Conservation (phyloP, 2,797 vertebrate species). For the Acrossocheilus fasciatus region DNA sequence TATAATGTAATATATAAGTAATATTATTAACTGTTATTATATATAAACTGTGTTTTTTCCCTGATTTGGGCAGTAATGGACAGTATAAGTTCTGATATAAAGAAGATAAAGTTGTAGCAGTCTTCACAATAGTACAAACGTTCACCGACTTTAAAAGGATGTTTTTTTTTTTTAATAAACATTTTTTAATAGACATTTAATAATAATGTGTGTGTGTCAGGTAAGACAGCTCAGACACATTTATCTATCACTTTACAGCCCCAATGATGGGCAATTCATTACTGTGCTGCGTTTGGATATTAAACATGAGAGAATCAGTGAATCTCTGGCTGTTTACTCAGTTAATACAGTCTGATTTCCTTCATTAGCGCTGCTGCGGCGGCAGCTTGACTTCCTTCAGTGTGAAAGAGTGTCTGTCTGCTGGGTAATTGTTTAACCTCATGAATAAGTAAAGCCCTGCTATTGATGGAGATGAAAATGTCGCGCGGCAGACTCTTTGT, state of each 20-base stretch:
- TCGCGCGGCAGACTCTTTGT: constrained; percentile 1
- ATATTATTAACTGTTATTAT: not conserved
- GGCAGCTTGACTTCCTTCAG: constrained; percentile 23
- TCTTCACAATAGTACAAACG: not conserved
- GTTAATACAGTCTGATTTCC: constrained; percentile 55
- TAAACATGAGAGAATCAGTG: constrained; percentile 23
- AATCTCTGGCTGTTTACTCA: constrained; percentile 45
- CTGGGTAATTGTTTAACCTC: constrained; percentile 44
- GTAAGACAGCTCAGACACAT: not conserved
- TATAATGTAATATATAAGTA: not conserved
- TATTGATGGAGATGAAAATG: constrained; percentile 7
- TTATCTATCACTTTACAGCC: constrained; percentile 17
- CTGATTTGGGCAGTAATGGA: not conserved
- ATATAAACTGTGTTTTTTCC: not conserved
- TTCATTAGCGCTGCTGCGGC: constrained; percentile 23
- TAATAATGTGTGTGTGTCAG: not conserved
- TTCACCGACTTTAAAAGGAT: not conserved
- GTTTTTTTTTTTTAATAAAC: too few relatives aligned
- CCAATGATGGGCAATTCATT: constrained; percentile 23
- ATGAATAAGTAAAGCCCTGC: constrained; percentile 38
- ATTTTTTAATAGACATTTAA: too few relatives aligned
- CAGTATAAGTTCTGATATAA: not conserved
- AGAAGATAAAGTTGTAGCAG: not conserved
- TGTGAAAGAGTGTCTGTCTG: constrained; percentile 16
- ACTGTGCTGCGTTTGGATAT: constrained; percentile 31